Base-by-base conservation (phyloP, 1,140 invertebrate species). In the Sycophila sp. region DNA sequence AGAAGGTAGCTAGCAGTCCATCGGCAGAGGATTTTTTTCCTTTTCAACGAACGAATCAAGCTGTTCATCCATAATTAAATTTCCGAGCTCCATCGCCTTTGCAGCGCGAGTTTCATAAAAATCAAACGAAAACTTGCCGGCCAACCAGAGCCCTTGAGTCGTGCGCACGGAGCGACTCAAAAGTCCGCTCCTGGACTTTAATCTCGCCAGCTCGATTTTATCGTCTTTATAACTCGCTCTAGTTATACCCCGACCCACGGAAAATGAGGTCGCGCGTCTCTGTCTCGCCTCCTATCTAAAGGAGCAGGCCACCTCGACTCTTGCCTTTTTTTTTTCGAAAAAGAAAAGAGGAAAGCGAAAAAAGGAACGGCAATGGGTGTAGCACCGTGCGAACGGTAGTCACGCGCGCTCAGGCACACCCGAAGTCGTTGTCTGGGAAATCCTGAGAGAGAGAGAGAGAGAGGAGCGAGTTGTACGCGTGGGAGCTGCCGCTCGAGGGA, bases 371-470 rank as follows among this genome's bases (percentile, higher is more conserved):
- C 24, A 53, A 53, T 19, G 7, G n/a, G 45, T 4, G n/a, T 22
- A 17, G 11, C 1, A 30, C 7, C 10, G 24, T 6, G 24, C 8
- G 15, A 28, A 26, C 49, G 24, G 38, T 47, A 19, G 49, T 30
- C 49, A 67, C 64, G 71, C 68, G 56, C 67, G 65, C 56, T 53
- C 64, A 73, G 56, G 67, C 71, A n/a, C n/a, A n/a, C n/a, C n/a
- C n/a, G n/a, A n/a, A n/a, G n/a, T n/a, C n/a, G n/a, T n/a, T n/a
- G n/a, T n/a, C n/a, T n/a, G n/a, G n/a, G n/a, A n/a, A n/a, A n/a
- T n/a, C n/a, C n/a, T 47, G 4, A 47, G 42, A 47, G 42, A 1
- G 42, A 47, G 40, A 42, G 38, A 40, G 38, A 40, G 40, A 42
- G 40, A 17, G 42, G 19, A 0, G 45, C 49, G 11, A 30, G 24